A percentile compares a stretch with the other conserved stretches of the same genome.
These are phyloP conservation scores for Montipora foliosa DNA, from an alignment of 64 coral and sea anemone genomes.

Conservation along the genomic window DNA sequence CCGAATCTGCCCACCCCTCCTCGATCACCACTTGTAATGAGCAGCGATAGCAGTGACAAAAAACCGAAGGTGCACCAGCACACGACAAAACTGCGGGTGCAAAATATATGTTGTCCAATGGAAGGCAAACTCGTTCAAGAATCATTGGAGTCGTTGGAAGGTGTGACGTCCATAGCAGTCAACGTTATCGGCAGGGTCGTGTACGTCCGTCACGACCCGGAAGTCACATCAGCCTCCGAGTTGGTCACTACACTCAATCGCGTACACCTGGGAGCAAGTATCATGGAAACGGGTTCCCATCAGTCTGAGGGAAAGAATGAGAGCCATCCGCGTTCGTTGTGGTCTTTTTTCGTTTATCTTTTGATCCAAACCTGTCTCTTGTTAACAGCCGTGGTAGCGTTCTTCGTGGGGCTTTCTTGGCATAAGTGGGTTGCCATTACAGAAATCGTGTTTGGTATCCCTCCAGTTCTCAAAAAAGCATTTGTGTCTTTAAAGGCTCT, in stretches of 20 bases:
- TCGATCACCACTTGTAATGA: not conserved
- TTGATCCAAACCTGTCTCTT: conserved; percentile 72
- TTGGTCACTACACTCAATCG: conserved; percentile 79
- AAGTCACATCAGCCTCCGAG: conserved; percentile 76
- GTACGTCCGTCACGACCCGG: conserved; percentile 84
- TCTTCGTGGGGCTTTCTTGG: conserved; percentile 59
- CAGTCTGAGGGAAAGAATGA: conserved; percentile 56
- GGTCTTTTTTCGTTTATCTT: conserved; percentile 62
- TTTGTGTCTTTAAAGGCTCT: conserved; percentile 60
- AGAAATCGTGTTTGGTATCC: conserved; percentile 87
- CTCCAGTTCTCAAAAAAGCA: conserved; percentile 80
- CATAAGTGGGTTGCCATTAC: conserved; percentile 86
- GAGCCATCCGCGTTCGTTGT: conserved; percentile 50
- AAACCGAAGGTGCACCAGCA: conserved; percentile 14
- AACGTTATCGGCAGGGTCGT: conserved; percentile 96
- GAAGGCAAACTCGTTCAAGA: conserved; percentile 87
- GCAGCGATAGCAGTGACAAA: not conserved
- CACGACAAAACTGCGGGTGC: conserved; percentile 95
- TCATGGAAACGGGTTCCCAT: conserved; percentile 91
- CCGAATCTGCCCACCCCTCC: not conserved
- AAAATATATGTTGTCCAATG: conserved; percentile 97
- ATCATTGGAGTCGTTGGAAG: conserved; percentile 71
- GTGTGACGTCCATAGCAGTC: conserved; percentile 79
- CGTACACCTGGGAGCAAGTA: conserved; percentile 87
- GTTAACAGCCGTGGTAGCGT: conserved; percentile 49